Percentiles rank a stretch among this genome's conserved stretches.
Evolutionary conservation across 2,888 invertebrate genomes (phyloP).

Genomic region (Lasioglossum marginatum): DNA sequence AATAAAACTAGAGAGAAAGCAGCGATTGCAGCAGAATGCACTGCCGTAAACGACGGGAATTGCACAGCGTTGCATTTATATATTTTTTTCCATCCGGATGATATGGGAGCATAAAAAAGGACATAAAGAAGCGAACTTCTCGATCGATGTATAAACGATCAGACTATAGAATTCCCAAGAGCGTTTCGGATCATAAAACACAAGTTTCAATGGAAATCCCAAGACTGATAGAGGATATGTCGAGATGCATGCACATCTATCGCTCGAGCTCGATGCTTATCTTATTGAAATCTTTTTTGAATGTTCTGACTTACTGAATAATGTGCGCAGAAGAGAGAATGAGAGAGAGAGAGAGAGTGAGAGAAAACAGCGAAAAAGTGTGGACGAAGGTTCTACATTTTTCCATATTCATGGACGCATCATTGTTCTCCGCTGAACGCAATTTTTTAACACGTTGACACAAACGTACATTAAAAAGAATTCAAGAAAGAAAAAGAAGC

Average conservation of each 20-base stretch:
- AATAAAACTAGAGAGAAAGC: background rate
- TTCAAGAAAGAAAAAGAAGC: background rate
- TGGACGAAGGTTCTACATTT: slow-evolving; percentile 48
- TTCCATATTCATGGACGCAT: slow-evolving; percentile 29
- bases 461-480: background rate
- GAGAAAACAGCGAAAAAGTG: slow-evolving; percentile 9
- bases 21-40: background rate
- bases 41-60: background rate
- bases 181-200: slow-evolving; percentile 43
- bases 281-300: slow-evolving; percentile 48
- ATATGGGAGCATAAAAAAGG: background rate
- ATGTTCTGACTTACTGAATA: slow-evolving; percentile 39
- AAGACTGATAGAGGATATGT: slow-evolving; percentile 61
- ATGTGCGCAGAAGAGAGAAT: slow-evolving; percentile 1
- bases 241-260: slow-evolving; percentile 52
- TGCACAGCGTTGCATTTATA: background rate
- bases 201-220: slow-evolving; percentile 53
- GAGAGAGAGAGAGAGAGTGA: background rate
- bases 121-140: slow-evolving; percentile 20
- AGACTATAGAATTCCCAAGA: slow-evolving; percentile 43
- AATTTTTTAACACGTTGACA: slow-evolving; percentile 11
- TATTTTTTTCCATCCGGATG: slow-evolving; percentile 5
- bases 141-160: slow-evolving; percentile 29
- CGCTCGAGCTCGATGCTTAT: slow-evolving; percentile 42
- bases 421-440: slow-evolving; percentile 10